Evolutionary conservation across 2,797 vertebrate genomes (phyloP).

Genomic region (Paramormyrops hopkinsi): DNA sequence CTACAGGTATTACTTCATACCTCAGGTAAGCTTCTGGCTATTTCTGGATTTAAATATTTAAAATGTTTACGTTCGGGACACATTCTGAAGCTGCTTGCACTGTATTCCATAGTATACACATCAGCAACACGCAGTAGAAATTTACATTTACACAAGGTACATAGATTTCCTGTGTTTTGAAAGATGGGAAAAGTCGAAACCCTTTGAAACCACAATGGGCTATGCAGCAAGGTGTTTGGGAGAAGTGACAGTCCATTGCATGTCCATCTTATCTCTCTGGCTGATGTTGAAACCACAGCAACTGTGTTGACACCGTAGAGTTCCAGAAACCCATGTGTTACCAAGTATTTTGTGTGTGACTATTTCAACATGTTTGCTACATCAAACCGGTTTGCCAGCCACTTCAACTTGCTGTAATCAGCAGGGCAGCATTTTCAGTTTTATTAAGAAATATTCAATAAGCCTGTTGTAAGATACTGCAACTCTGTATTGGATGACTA

Average conservation of each 20-base stretch:
- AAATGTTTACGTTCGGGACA: background rate
- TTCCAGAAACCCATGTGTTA: background rate
- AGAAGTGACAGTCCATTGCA: background rate
- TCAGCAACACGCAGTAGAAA: no score
- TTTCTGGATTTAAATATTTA: background rate
- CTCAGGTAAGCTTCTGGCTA: constrained; percentile 64
- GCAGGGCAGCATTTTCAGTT: background rate
- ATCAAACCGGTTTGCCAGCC: background rate
- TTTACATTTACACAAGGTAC: background rate
- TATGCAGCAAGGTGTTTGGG: background rate
- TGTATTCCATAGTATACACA: background rate
- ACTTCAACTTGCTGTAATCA: background rate
- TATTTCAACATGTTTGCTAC: background rate
- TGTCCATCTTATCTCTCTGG: background rate
- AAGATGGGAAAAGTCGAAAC: background rate
- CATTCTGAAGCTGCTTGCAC: background rate
- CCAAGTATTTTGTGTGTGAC: background rate
- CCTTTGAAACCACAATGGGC: background rate
- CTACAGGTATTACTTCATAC: constrained; percentile 80
- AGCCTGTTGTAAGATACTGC: background rate
- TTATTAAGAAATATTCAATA: background rate
- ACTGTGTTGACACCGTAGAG: background rate
- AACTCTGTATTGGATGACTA: background rate
- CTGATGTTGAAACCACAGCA: background rate
- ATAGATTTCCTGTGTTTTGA: background rate